phyloP scores from a whole-genome alignment of 2,888 invertebrate genomes.

The Cremastinae sp. region DNA sequence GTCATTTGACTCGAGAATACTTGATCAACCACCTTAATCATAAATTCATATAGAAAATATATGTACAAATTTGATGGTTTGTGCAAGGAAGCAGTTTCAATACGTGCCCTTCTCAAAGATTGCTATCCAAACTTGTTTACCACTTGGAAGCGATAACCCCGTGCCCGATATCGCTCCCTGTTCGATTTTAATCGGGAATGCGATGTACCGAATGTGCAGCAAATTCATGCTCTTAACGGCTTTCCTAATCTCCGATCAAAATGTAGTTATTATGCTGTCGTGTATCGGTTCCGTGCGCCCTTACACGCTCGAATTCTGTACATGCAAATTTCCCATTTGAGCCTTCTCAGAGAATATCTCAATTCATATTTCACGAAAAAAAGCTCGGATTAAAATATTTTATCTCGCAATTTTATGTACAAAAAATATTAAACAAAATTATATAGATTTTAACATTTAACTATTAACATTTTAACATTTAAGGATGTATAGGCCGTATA shows the following conservation, averaged over 20 bases:
- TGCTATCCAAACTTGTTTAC: constrained; percentile 63
- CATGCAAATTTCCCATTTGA: background rate
- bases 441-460: too few species aligned
- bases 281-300: background rate
- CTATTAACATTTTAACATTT: too few species aligned
- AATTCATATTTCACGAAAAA: background rate
- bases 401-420: background rate
- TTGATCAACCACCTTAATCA: too few species aligned
- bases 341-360: background rate
- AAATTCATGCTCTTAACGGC: background rate
- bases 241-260: background rate
- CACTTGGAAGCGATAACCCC: constrained; percentile 34
- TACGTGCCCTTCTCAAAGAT: constrained; percentile 53
- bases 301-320: too few species aligned
- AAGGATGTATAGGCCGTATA: too few species aligned
- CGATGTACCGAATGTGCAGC: constrained; percentile 24
- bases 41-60: constrained; percentile 14
- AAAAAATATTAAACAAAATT: too few species aligned
- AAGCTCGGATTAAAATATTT: background rate
- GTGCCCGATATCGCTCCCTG: constrained; percentile 36
- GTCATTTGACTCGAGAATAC: too few species aligned
- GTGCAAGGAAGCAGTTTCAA: constrained; percentile 43
- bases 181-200: constrained; percentile 58
- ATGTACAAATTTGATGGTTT: constrained; percentile 3
- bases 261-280: background rate